Percentiles rank a stretch among this genome's conserved stretches.
phyloP scores from a whole-genome alignment of 2,888 invertebrate genomes.

The Chloroclystis v-ata region DNA sequence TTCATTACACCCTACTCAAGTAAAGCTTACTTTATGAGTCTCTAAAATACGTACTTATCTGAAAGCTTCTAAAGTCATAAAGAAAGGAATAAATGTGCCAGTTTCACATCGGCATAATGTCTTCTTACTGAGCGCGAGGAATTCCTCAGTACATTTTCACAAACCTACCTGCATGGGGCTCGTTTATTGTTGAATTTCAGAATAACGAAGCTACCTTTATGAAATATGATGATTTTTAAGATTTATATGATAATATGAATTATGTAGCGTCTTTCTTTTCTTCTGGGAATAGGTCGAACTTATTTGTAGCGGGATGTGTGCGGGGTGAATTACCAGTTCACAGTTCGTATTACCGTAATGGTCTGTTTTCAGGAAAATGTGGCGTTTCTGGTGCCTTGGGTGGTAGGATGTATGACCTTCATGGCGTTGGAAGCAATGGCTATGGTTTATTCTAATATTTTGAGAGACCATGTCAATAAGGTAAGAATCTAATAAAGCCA shows the following conservation, averaged over 20 bases:
- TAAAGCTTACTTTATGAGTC: constrained; percentile 35
- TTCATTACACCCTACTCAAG: constrained; percentile 29
- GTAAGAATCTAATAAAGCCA: constrained; percentile 60
- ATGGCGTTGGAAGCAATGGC: constrained; percentile 89
- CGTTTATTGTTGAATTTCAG: constrained; percentile 6
- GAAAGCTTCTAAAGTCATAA: constrained; percentile 38
- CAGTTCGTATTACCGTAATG: too few relatives aligned
- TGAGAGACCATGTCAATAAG: constrained; percentile 89
- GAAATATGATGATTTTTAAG: constrained; percentile 8
- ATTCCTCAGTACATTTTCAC: constrained; percentile 10
- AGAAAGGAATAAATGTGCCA: constrained; percentile 34
- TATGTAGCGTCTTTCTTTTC: background rate
- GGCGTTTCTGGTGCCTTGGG: constrained; percentile 86
- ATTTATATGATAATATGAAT: constrained; percentile 5
- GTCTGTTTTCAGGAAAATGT: constrained; percentile 81
- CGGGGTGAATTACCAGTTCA: too few relatives aligned
- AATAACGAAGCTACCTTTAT: constrained; percentile 7
- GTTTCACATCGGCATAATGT: constrained; percentile 20
- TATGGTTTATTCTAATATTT: constrained; percentile 88
- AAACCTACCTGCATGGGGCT: constrained; percentile 11
- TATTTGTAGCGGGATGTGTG: too few relatives aligned
- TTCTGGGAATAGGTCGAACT: too few relatives aligned
- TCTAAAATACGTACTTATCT: constrained; percentile 40
- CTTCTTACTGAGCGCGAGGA: constrained; percentile 13
- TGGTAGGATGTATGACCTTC: constrained; percentile 87